Conservation (phyloP, 2,113 vertebrate species). For the Azemiops feae region DNA sequence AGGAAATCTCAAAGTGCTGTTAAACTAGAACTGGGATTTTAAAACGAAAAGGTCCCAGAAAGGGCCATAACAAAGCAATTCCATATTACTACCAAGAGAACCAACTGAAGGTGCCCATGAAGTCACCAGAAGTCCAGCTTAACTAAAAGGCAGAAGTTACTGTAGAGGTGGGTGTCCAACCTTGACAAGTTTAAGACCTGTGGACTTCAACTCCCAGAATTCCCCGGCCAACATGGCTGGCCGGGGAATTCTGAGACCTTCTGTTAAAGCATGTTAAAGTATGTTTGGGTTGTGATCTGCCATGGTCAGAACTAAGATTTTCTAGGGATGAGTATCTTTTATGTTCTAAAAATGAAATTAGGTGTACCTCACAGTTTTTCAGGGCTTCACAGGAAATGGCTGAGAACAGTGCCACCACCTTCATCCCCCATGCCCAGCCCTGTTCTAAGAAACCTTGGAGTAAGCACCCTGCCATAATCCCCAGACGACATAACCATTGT, state of each 20-base stretch:
- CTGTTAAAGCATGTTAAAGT: neutral
- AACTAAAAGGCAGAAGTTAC: neutral
- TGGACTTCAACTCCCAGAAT: neutral
- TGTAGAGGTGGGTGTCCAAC: neutral
- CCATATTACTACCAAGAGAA: neutral
- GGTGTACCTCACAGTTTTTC: neutral
- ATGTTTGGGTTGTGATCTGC: neutral
- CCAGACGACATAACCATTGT: neutral
- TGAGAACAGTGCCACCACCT: neutral
- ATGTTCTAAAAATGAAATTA: neutral
- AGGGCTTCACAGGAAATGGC: neutral
- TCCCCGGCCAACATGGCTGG: neutral
- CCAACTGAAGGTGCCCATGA: neutral
- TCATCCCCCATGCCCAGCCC: neutral
- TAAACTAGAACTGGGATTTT: neutral
- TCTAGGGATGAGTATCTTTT: neutral
- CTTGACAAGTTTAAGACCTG: neutral
- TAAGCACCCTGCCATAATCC: neutral
- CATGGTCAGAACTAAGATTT: neutral
- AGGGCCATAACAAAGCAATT: neutral
- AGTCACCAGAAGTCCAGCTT: neutral
- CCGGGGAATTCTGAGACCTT: too few species aligned
- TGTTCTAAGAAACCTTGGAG: neutral
- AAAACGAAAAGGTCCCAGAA: neutral
- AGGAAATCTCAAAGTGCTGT: neutral